Base-by-base conservation (phyloP, 2,797 vertebrate species). In the Lacerta viridis region DNA sequence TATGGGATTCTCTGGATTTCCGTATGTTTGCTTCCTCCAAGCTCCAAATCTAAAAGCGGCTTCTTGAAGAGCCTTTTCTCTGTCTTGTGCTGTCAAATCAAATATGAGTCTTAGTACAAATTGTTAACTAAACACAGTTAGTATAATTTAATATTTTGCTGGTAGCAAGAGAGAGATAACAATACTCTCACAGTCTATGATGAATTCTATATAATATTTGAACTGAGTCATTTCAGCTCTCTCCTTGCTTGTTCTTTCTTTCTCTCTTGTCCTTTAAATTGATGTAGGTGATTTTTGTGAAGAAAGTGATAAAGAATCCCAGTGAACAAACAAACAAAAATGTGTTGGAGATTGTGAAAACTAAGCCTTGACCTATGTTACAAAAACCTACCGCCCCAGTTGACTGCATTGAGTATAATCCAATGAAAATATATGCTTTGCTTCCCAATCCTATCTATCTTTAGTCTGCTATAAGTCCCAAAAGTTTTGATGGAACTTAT, bases 11-110 rank as follows among this genome's bases (percentile, higher is more conserved):
- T 61, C 20, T 61, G 79, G 61, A 85, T 90, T 93, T 90, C 80
- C 61, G 75, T 36, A 89, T 27, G 59, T 91, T 92, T 88, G 2
- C 2, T 91, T 86, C 75, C 80, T 92, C 59, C 3, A 90, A 90
- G 82, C 7, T 75, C 59, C 1, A 88, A 84, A 69, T 83, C 23
- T 72, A 55, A 43, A 61, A 86, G 7, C 78, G 0, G 0, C 85
- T 93, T 90, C 41, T 88, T 80, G 27, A 33, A 75, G 69, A 83
- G 59, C 33, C 36, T 61, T 84, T 83, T 68, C 81, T 88, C 72
- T 80, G n/a, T 43, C 1, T 69, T 41, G 23, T n/a, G 17, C 1
- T 83, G n/a, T 87, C 18, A 91, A 89, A 85, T 90, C 23, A 80
- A 89, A 46, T 83, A 85, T 80, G 27, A 89, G 87, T 61, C 27